These are phyloP conservation scores for Sandelia bainsii DNA, from an alignment of 2,797 vertebrate species.

Conservation along the genomic window DNA sequence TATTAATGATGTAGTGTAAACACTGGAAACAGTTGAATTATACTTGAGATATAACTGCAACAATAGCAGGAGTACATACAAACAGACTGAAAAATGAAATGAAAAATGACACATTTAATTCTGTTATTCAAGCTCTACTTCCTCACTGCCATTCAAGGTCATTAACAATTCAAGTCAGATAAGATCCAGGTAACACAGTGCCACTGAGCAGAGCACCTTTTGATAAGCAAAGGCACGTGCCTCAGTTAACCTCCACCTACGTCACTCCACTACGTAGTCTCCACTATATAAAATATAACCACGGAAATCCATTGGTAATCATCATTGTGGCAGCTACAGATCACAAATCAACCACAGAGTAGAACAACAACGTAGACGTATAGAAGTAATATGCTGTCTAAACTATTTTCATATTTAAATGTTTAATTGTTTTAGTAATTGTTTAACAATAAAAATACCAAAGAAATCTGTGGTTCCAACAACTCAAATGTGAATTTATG, in stretches of 20 bases:
- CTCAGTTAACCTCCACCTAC: slow-evolving; percentile 14
- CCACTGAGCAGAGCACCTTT: slow-evolving; percentile 64
- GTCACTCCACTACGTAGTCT: not conserved
- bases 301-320: not conserved
- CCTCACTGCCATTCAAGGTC: slow-evolving; percentile 55
- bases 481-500: too few species aligned
- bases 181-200: slow-evolving; percentile 69
- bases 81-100: slow-evolving; percentile 9
- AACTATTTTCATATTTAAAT: too few species aligned
- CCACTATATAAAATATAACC: not conserved
- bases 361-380: not conserved
- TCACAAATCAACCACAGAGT: not conserved
- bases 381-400: not conserved
- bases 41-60: not conserved
- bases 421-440: too few species aligned
- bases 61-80: not conserved
- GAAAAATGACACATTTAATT: slow-evolving; percentile 17
- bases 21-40: not conserved
- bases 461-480: too few species aligned
- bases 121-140: slow-evolving; percentile 19
- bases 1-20: slow-evolving; percentile 3
- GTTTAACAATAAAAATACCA: too few species aligned
- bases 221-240: slow-evolving; percentile 67
- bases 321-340: not conserved
- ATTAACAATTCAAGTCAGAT: slow-evolving; percentile 68